These are phyloP conservation scores for Drosophila bocki DNA, from an alignment of 1,140 invertebrate species.

Conservation along the genomic window DNA sequence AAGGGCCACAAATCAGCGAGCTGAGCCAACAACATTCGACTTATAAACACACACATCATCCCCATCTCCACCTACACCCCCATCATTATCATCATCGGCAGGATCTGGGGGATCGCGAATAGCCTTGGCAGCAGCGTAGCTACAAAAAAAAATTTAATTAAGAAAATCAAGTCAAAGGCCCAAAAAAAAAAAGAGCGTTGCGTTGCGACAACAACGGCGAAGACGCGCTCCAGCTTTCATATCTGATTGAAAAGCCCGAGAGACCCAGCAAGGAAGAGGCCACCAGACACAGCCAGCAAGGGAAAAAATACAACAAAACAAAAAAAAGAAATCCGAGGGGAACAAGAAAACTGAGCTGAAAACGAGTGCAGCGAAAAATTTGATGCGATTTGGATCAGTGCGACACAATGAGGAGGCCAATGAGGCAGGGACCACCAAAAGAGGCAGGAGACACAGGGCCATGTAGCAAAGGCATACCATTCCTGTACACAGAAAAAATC, in stretches of 20 bases:
- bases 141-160: slow-evolving; percentile 77
- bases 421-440: slow-evolving; percentile 69
- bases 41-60: slow-evolving; percentile 82
- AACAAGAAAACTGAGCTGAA: slow-evolving; percentile 59
- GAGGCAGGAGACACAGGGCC: slow-evolving; percentile 59
- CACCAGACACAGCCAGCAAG: slow-evolving; percentile 39
- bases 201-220: slow-evolving; percentile 72
- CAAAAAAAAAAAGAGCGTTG: slow-evolving; percentile 45
- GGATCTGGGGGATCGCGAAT: slow-evolving; percentile 39
- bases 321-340: slow-evolving; percentile 13
- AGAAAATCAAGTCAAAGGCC: slow-evolving; percentile 81
- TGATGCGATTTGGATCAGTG: slow-evolving; percentile 78
- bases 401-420: slow-evolving; percentile 75
- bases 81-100: slow-evolving; percentile 54
- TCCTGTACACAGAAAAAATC: slow-evolving; percentile 6
- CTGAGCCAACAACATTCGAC: slow-evolving; percentile 65
- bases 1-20: slow-evolving; percentile 67
- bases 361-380: slow-evolving; percentile 74
- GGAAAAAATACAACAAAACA: slow-evolving; percentile 16
- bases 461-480: slow-evolving; percentile 21
- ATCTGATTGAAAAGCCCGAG: slow-evolving; percentile 76
- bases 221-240: slow-evolving; percentile 81
- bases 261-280: slow-evolving; percentile 54
- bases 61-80: slow-evolving; percentile 58
- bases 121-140: slow-evolving; percentile 77